Conservation (phyloP, 2,888 invertebrate genomes). For the Deroplatys truncata region DNA sequence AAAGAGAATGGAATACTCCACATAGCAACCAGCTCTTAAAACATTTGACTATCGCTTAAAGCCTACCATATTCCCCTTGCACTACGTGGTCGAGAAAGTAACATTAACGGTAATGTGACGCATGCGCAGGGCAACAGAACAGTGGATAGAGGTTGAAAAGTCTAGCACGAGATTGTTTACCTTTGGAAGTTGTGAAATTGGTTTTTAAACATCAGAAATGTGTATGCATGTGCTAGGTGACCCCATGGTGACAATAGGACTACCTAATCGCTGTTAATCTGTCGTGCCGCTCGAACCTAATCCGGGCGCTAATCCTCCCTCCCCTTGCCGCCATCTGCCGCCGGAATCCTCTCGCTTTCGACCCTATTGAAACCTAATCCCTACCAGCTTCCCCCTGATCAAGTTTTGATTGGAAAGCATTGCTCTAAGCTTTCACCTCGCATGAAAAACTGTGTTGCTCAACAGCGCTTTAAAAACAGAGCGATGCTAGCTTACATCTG, state of each 20-base stretch:
- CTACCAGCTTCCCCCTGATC: background rate
- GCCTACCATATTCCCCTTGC: too few species aligned
- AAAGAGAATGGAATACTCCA: too few species aligned
- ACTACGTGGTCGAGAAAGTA: too few species aligned
- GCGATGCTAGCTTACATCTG: too few species aligned
- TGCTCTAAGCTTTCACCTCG: background rate
- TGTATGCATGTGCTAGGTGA: background rate
- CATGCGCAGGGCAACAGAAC: too few species aligned
- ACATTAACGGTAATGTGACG: too few species aligned
- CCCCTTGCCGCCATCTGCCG: background rate
- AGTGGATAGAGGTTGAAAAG: background rate
- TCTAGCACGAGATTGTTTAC: background rate
- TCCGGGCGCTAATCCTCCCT: background rate
- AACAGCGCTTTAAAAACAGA: too few species aligned
- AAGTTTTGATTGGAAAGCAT: background rate
- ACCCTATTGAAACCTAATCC: background rate
- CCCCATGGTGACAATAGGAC: background rate
- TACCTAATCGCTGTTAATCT: background rate
- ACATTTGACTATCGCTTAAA: too few species aligned
- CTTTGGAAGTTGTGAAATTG: background rate
- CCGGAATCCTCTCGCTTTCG: background rate
- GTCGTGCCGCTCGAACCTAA: background rate
- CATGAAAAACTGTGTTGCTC: too few species aligned
- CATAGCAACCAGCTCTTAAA: too few species aligned
- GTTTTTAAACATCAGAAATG: background rate